Conservation (phyloP, 2,113 vertebrate genomes). For the Ondatra zibethicus region DNA sequence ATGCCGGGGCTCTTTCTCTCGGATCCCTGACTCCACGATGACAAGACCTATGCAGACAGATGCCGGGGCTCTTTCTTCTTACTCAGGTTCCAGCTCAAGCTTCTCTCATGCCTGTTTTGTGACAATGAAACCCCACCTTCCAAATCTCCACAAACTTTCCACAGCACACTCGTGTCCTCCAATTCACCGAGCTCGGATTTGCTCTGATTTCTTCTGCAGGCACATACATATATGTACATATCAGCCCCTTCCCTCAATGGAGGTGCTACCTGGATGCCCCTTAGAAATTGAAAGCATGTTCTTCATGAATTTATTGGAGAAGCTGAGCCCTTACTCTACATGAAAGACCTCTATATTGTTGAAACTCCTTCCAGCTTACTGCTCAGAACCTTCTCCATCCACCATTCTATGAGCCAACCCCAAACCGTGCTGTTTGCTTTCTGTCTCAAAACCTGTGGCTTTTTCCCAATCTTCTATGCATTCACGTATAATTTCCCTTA, state of each 20-base stretch:
- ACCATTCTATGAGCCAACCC: not conserved
- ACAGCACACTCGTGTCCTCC: not conserved
- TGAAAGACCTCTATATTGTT: not conserved
- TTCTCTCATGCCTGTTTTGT: not conserved
- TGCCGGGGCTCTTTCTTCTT: not conserved
- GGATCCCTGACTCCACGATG: not conserved
- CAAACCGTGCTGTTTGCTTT: not conserved
- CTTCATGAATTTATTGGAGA: not conserved
- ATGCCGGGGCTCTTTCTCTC: too few species aligned
- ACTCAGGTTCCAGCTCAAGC: not conserved
- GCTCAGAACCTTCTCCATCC: too few species aligned
- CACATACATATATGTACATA: not conserved
- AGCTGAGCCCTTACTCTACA: not conserved
- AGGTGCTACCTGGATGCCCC: not conserved
- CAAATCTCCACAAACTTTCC: not conserved
- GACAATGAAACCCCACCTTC: not conserved
- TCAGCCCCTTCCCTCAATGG: not conserved
- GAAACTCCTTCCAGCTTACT: not conserved
- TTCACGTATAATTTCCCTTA: not conserved
- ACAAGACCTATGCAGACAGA: not conserved
- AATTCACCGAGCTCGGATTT: not conserved
- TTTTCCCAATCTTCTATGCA: not conserved
- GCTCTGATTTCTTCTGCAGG: not conserved
- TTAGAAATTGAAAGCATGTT: conserved; percentile 21
- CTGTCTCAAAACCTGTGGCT: not conserved